Evolutionary conservation across 2,888 invertebrate genomes (phyloP).

Genomic region (Agonopterix heracliana): DNA sequence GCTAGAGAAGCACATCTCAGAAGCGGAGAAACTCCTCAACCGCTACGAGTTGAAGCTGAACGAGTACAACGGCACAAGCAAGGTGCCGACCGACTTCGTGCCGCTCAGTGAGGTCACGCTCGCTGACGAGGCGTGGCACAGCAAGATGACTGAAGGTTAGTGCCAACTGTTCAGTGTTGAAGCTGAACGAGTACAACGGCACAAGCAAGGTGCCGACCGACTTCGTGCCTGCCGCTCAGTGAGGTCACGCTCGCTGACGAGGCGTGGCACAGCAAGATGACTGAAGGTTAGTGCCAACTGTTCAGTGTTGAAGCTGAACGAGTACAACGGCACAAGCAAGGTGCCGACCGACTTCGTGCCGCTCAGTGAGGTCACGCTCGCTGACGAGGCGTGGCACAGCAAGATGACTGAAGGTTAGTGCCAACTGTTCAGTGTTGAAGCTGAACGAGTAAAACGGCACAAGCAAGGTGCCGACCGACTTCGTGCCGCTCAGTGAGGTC

Average conservation of each 20-base stretch:
- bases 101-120: conserved; percentile 59
- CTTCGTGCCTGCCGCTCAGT: conserved; percentile 55
- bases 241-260: conserved; percentile 68
- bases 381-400: conserved; percentile 70
- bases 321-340: conserved; percentile 55
- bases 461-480: conserved; percentile 48
- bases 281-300: conserved; percentile 59
- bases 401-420: conserved; percentile 62
- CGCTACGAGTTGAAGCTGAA: conserved; percentile 75
- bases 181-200: conserved; percentile 70
- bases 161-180: conserved; percentile 70
- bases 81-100: conserved; percentile 53
- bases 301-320: conserved; percentile 74
- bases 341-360: conserved; percentile 56
- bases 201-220: conserved; percentile 49
- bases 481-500: conserved; percentile 59
- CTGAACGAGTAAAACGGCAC: conserved; percentile 69
- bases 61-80: conserved; percentile 57
- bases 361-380: conserved; percentile 57
- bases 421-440: conserved; percentile 73
- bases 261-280: conserved; percentile 71
- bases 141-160: conserved; percentile 64
- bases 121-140: conserved; percentile 71
- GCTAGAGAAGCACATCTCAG: conserved; percentile 55
- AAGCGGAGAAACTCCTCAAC: conserved; percentile 73